Conservation (phyloP, 2,888 invertebrate species). For the Oligia fasciuncula region DNA sequence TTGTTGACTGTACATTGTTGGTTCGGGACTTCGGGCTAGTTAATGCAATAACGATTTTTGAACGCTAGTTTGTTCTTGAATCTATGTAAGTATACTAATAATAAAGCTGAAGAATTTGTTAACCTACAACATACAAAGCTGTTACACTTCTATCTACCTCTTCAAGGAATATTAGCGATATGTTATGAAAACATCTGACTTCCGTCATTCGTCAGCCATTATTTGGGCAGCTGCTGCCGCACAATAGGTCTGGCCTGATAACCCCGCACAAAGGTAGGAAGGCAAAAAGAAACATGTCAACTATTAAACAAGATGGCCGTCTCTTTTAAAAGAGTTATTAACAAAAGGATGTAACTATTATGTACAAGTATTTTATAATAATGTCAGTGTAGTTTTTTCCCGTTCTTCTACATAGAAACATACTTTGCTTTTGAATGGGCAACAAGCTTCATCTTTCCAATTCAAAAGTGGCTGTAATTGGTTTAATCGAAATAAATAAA, state of each 20-base stretch:
- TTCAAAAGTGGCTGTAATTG: too few relatives aligned
- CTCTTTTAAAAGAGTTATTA: neutral
- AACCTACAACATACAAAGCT: neutral
- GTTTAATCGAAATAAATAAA: too few relatives aligned
- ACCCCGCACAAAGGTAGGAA: constrained; percentile 21
- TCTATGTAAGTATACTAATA: too few relatives aligned
- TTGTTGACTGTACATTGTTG: too few relatives aligned
- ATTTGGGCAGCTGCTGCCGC: constrained; percentile 38
- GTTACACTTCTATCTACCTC: neutral
- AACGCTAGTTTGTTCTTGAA: too few relatives aligned
- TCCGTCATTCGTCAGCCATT: neutral
- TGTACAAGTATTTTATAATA: too few relatives aligned
- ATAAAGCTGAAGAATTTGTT: too few relatives aligned
- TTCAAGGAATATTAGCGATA: neutral
- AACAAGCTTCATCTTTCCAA: too few relatives aligned
- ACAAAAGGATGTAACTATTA: neutral
- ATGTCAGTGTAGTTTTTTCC: too few relatives aligned
- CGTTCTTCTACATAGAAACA: too few relatives aligned
- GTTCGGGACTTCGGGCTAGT: too few relatives aligned
- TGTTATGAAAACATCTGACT: constrained; percentile 36
- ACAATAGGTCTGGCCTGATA: constrained; percentile 37
- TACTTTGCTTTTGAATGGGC: too few relatives aligned
- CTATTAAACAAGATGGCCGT: neutral
- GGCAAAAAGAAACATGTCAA: constrained; percentile 15
- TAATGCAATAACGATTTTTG: neutral